Conservation (phyloP, 2,888 invertebrate genomes). For the Calameuta idolon region DNA sequence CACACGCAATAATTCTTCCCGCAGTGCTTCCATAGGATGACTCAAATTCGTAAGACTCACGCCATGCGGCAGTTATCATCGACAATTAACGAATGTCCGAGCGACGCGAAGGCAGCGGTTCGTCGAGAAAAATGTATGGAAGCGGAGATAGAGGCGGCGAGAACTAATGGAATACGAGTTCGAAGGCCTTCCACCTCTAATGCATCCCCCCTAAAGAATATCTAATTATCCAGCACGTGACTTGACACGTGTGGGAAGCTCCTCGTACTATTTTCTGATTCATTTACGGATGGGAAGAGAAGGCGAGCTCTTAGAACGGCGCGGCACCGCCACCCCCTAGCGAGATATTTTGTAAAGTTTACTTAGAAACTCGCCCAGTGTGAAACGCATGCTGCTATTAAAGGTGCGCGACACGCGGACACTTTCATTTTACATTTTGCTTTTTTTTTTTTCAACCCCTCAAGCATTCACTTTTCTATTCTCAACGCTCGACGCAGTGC, state of each 20-base stretch:
- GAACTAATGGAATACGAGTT: constrained; percentile 9
- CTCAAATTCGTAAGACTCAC: constrained; percentile 41
- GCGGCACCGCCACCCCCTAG: constrained; percentile 53
- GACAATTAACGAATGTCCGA: constrained; percentile 49
- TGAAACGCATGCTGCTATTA: constrained; percentile 64
- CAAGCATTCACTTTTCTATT: neutral
- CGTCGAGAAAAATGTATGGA: constrained; percentile 12
- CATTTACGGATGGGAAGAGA: constrained; percentile 49
- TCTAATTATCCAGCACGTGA: constrained; percentile 67
- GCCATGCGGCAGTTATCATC: constrained; percentile 56
- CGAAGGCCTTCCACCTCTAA: constrained; percentile 40
- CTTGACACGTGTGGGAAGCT: constrained; percentile 64
- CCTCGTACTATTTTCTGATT: constrained; percentile 64
- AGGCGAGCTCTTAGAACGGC: constrained; percentile 25
- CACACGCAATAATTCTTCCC: neutral
- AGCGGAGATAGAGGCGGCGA: constrained; percentile 4
- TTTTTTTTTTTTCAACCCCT: constrained; percentile 15
- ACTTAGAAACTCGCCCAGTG: constrained; percentile 50
- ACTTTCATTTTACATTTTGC: neutral
- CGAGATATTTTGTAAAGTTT: constrained; percentile 65
- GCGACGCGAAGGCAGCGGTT: constrained; percentile 14
- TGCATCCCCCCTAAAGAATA: constrained; percentile 61
- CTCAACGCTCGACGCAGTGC: neutral
- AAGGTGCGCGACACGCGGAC: constrained; percentile 10
- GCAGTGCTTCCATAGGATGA: constrained; percentile 28